Base-by-base conservation (phyloP, 2,888 invertebrate genomes). In the Mesoligia furuncula region DNA sequence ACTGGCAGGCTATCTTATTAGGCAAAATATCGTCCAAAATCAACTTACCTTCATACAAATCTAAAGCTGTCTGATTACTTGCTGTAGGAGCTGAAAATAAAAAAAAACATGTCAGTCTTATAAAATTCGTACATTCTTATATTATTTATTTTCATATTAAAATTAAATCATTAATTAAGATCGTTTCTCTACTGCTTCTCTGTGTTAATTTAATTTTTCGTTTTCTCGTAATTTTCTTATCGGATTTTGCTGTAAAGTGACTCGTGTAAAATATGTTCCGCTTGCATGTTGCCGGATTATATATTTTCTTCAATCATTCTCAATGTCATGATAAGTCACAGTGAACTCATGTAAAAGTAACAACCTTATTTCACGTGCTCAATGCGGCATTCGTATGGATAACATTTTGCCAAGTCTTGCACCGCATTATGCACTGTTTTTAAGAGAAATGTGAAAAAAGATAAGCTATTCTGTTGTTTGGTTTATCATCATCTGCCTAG, bases 81-180 rank as follows among this genome's bases (percentile, higher is more conserved):
- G 97, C 93, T 90, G 98, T 95, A 86, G 98, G 98, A 94, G 98
- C 98, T 98, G 97, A 88, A 98, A 98, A 90, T 88, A 93, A 93
- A 90, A 68, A 87, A 88, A 71, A 42, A 57, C 4, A 73, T 5
- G 36, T 71, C 8, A 77, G 9, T 68, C 36, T 61, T 3, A 54
- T 61, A 62, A 31, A 45, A 48, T 54, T 70, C 24, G 31, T 62
- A 24, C 24, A 48, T 66, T 31, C 20, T n/a, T 15, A 13, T 11
- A 48, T n/a, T 17, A 51, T n/a, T 13, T 27, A 65, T 68, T 54
- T 75, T 20, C 15, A 69, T n/a, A 68, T 54, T 78, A n/a, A 68
- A 24, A 81, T 78, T 61, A 77, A 54, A 75, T 70, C 31, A 75
- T 82, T 79, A 68, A 85, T 77, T 82, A 75, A 85, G 64, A 68